Percentiles rank a stretch among this genome's conserved stretches.
Evolutionary conservation across 2,113 vertebrate genomes (phyloP).

Genomic region (Xiphorhynchus elegans): DNA sequence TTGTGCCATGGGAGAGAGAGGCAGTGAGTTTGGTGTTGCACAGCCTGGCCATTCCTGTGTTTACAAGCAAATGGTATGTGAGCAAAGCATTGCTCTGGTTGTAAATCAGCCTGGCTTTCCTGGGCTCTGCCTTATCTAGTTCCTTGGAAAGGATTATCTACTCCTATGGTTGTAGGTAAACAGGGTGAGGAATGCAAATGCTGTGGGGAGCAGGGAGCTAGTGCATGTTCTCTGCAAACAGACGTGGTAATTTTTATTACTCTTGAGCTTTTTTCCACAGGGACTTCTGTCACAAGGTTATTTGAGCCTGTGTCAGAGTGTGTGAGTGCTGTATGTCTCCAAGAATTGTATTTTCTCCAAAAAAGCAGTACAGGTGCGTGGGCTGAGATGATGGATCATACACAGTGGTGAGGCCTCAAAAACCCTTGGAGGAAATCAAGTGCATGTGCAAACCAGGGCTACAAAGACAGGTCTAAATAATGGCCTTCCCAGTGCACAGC

Average conservation of each 20-base stretch:
- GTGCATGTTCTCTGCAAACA: background rate
- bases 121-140: background rate
- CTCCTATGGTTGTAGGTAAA: background rate
- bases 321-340: background rate
- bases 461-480: background rate
- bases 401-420: background rate
- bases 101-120: background rate
- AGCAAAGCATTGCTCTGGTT: background rate
- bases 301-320: background rate
- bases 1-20: background rate
- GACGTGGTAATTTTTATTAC: background rate
- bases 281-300: background rate
- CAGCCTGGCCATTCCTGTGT: background rate
- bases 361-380: background rate
- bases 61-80: background rate
- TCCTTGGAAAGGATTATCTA: background rate
- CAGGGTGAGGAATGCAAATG: background rate
- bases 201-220: background rate
- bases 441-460: background rate
- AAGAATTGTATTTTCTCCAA: background rate
- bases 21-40: background rate
- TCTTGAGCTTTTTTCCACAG: background rate
- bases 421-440: background rate
- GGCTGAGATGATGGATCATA: background rate
- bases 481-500: background rate